phyloP scores from a whole-genome alignment of 2,113 vertebrate species.

The Jacana jacana region DNA sequence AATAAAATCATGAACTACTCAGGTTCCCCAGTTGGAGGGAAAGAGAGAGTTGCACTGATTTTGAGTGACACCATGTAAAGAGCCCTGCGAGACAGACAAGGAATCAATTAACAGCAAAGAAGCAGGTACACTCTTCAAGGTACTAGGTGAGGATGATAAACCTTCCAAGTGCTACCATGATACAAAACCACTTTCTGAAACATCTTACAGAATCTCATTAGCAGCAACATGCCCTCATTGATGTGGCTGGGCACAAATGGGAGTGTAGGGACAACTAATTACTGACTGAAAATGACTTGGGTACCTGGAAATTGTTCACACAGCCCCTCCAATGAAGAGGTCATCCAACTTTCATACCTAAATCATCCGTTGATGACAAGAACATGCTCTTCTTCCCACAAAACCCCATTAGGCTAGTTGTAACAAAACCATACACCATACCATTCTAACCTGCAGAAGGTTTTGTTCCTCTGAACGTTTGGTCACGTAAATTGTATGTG shows the following conservation, averaged over 20 bases:
- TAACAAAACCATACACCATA: too few relatives aligned
- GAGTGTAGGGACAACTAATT: not conserved
- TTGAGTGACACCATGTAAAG: not conserved
- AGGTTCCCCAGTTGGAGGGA: conserved; percentile 38
- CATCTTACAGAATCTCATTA: not conserved
- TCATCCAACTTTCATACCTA: not conserved
- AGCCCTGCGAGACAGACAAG: not conserved
- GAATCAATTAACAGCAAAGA: not conserved
- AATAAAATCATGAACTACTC: conserved; percentile 55
- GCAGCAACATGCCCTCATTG: not conserved
- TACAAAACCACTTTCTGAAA: not conserved
- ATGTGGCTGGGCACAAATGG: not conserved
- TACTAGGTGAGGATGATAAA: not conserved
- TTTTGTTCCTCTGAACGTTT: not conserved
- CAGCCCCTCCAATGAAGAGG: not conserved
- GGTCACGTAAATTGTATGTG: not conserved
- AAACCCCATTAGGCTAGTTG: not conserved
- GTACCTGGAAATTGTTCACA: not conserved
- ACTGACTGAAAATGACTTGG: not conserved
- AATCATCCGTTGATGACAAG: not conserved
- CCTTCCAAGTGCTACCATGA: not conserved
- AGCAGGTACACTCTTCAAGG: not conserved
- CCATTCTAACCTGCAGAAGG: not conserved
- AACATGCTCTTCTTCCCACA: not conserved
- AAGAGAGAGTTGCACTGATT: not conserved